Percentiles rank a stretch among this genome's conserved stretches.
Conservation (phyloP, 2,113 vertebrate species). For the Pogonocichla stellata region DNA sequence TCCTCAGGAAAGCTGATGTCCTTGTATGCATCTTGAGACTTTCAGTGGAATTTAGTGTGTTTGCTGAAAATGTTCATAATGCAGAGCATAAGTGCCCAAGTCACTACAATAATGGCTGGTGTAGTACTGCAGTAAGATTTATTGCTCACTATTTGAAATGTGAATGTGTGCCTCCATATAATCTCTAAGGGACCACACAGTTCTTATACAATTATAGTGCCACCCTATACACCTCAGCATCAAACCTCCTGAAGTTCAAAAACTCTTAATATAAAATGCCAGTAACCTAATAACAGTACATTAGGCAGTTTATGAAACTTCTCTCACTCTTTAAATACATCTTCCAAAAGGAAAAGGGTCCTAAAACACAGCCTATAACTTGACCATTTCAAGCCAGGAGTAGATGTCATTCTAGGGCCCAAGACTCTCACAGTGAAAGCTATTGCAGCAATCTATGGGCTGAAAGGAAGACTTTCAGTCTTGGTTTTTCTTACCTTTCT, state of each 20-base stretch:
- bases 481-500: slow-evolving; percentile 42
- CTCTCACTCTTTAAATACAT: neutral
- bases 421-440: neutral
- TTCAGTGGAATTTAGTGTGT: neutral
- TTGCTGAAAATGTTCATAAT: neutral
- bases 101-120: neutral
- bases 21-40: neutral
- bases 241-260: neutral
- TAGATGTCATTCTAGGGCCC: neutral
- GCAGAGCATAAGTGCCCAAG: neutral
- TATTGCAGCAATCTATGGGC: neutral
- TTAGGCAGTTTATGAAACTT: neutral
- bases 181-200: neutral
- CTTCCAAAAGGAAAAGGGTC: neutral
- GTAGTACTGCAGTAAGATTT: neutral
- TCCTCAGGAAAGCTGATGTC: neutral
- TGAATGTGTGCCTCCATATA: neutral
- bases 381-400: neutral
- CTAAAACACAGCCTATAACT: neutral
- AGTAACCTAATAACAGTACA: neutral
- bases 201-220: neutral
- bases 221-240: neutral
- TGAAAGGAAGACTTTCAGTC: neutral
- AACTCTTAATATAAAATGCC: neutral
- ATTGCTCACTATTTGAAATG: neutral